Evolutionary conservation across 2,888 invertebrate species (phyloP).

Genomic region (Phyllotreta cruciferae): DNA sequence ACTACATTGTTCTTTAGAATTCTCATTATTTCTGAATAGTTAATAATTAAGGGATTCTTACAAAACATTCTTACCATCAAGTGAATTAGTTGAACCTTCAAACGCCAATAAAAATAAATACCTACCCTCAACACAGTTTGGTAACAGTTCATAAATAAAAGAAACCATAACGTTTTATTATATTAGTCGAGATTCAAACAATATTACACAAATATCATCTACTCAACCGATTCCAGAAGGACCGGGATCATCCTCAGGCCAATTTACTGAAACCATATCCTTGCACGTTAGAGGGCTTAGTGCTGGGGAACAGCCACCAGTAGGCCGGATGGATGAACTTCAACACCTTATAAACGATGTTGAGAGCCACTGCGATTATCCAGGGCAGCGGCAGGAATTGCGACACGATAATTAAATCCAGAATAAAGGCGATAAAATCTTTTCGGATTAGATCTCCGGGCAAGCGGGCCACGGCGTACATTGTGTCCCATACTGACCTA

Average conservation of each 20-base stretch:
- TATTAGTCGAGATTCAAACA: conserved; percentile 7
- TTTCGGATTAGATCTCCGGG: conserved; percentile 26
- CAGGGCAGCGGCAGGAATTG: conserved; percentile 22
- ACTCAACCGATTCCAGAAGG: conserved; percentile 3
- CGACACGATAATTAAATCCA: conserved; percentile 24
- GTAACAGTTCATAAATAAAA: not conserved
- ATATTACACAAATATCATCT: conserved; percentile 20
- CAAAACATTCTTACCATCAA: too few species aligned
- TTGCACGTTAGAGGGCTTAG: conserved; percentile 27
- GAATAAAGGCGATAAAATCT: conserved; percentile 25
- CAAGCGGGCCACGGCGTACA: conserved; percentile 27
- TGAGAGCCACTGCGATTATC: conserved; percentile 5
- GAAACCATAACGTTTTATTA: not conserved
- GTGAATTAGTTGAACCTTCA: too few species aligned
- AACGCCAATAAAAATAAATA: too few species aligned
- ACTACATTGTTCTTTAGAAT: too few species aligned
- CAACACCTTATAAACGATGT: conserved; percentile 6
- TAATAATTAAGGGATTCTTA: too few species aligned
- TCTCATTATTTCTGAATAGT: too few species aligned
- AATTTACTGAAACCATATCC: conserved; percentile 25
- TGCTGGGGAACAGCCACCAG: conserved; percentile 32
- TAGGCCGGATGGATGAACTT: conserved; percentile 30
- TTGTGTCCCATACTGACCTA: conserved; percentile 19
- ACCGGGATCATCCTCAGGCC: not conserved
- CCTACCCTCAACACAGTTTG: not conserved